Evolutionary conservation across 2,797 vertebrate species (phyloP).

Genomic region (Mus spretus): DNA sequence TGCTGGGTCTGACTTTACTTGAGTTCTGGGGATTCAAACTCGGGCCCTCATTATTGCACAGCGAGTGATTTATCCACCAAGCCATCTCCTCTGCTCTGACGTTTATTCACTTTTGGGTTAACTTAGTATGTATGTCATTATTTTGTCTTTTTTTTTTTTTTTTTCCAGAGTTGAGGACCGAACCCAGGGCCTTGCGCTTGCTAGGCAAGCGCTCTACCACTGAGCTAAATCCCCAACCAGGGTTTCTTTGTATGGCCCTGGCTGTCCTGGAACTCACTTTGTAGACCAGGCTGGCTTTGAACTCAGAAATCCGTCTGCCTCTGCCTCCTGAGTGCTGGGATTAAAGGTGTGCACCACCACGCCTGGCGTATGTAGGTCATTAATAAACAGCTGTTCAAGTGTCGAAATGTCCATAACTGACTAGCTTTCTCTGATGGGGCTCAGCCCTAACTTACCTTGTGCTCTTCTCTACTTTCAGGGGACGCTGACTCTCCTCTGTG

Average conservation of each 20-base stretch:
- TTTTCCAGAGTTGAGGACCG: no score
- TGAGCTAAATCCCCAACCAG: no score
- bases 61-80: not conserved
- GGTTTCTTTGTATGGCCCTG: no score
- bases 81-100: not conserved
- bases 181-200: no score
- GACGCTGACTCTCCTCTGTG: constrained; percentile 92
- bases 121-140: not conserved
- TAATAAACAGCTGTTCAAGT: not conserved
- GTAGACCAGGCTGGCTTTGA: no score
- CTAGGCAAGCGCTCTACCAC: no score
- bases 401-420: not conserved
- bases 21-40: not conserved
- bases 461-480: constrained; percentile 86
- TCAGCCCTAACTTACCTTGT: constrained; percentile 34
- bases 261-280: no score
- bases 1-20: not conserved
- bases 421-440: not conserved
- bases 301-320: no score
- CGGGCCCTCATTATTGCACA: not conserved
- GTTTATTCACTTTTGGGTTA: not conserved
- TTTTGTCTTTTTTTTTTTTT: no score
- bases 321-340: no score
- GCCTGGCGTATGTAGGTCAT: no score
- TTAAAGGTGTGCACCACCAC: no score